Evolutionary conservation across 2,113 vertebrate species (phyloP).

Genomic region (Micronisus gabar): DNA sequence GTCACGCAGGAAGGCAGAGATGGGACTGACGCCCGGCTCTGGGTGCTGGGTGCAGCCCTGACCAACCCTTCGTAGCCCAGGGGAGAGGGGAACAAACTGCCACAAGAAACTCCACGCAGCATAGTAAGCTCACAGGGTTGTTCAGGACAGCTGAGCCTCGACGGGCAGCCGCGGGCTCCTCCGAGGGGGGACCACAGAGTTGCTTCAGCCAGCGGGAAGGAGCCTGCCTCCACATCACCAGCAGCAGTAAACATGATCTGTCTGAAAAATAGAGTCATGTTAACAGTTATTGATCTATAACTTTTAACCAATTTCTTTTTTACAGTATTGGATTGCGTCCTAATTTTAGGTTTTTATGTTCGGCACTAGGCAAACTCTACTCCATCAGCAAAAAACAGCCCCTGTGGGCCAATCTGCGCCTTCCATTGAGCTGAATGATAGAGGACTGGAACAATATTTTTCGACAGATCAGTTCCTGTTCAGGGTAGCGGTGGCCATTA

Average conservation of each 20-base stretch:
- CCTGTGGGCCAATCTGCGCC: not conserved
- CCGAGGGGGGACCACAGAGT: not conserved
- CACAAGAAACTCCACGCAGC: not conserved
- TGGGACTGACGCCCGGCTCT: no score
- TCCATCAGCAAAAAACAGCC: conserved; percentile 31
- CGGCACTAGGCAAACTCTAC: not conserved
- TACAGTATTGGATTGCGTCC: conserved; percentile 11
- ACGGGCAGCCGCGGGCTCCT: not conserved
- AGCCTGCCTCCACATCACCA: not conserved
- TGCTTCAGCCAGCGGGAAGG: not conserved
- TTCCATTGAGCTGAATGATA: conserved; percentile 1
- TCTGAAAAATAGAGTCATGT: not conserved
- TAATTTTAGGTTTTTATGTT: conserved; percentile 16
- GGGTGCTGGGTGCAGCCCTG: not conserved
- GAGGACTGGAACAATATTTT: conserved; percentile 32
- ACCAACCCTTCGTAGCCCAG: not conserved
- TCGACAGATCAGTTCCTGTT: conserved; percentile 50
- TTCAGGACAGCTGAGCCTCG: not conserved
- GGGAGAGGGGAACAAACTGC: not conserved
- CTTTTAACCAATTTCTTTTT: conserved; percentile 49
- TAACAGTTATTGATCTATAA: conserved; percentile 50
- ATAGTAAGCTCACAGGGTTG: accelerated
- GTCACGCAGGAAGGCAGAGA: not conserved
- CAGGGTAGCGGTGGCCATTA: conserved; percentile 32
- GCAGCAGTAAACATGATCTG: conserved; percentile 12